A percentile compares a stretch with the other conserved stretches of the same genome.
phyloP scores from a whole-genome alignment of 2,888 invertebrate genomes.

The Mylabris sibirica region DNA sequence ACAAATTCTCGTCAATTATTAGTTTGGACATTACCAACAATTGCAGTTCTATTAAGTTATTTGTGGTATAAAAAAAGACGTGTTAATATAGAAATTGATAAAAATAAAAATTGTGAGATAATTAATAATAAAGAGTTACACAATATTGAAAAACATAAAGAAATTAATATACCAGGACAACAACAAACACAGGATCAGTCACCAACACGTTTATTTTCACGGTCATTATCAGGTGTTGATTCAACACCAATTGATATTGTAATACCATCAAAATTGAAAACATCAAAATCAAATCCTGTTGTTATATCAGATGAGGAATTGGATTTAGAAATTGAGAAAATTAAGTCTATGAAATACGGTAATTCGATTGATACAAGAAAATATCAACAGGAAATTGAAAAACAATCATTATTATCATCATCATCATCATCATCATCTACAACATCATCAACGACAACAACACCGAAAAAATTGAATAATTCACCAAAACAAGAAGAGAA shows the following conservation, averaged over 20 bases:
- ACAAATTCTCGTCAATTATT: constrained; percentile 73
- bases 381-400: constrained; percentile 19
- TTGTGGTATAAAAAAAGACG: constrained; percentile 85
- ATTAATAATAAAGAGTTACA: constrained; percentile 39
- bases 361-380: constrained; percentile 28
- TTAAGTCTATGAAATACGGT: constrained; percentile 64
- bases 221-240: constrained; percentile 66
- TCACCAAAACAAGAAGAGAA: not conserved
- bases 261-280: constrained; percentile 55
- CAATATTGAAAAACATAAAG: constrained; percentile 58
- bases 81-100: constrained; percentile 71
- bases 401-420: not conserved
- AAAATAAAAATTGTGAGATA: constrained; percentile 28
- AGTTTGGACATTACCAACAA: constrained; percentile 80
- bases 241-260: constrained; percentile 74
- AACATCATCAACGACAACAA: constrained; percentile 11
- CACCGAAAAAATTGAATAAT: constrained; percentile 28
- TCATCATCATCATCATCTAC: not conserved
- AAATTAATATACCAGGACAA: not conserved
- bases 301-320: constrained; percentile 72
- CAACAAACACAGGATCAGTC: not conserved
- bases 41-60: constrained; percentile 80
- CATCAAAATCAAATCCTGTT: constrained; percentile 64
- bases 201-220: constrained; percentile 51
- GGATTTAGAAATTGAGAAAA: constrained; percentile 73